Percentiles rank a stretch among this genome's conserved stretches.
phyloP scores from a whole-genome alignment of 2,888 invertebrate species.

The Congeria kusceri region DNA sequence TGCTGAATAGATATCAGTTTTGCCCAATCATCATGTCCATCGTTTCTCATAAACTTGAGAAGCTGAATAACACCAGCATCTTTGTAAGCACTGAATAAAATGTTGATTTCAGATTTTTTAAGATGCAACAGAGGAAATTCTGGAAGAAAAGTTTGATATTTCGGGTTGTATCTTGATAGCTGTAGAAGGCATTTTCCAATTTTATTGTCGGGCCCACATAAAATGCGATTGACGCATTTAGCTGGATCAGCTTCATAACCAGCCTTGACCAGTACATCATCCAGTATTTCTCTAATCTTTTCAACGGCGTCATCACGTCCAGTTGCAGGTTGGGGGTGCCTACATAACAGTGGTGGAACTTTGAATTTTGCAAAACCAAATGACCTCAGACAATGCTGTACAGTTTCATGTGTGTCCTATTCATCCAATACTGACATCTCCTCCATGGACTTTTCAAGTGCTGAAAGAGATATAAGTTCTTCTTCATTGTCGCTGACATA shows the following conservation, averaged over 20 bases:
- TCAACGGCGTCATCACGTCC: constrained; percentile 21
- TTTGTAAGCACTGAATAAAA: constrained; percentile 40
- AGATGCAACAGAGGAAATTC: constrained; percentile 39
- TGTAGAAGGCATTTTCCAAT: constrained; percentile 17
- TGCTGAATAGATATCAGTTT: constrained; percentile 12
- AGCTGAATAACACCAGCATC: constrained; percentile 44
- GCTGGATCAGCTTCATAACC: background rate
- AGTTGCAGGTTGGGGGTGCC: constrained; percentile 18
- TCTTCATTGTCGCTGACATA: too few species aligned
- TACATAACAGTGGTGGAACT: constrained; percentile 7
- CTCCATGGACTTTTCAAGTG: too few species aligned
- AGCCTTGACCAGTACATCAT: constrained; percentile 11
- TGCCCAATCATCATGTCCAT: constrained; percentile 24
- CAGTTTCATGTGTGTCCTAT: too few species aligned
- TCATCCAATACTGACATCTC: too few species aligned
- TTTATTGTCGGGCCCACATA: constrained; percentile 41
- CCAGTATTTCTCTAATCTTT: constrained; percentile 25
- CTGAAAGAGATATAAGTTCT: too few species aligned
- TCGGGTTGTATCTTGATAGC: background rate
- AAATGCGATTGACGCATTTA: constrained; percentile 1
- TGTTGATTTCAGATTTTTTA: constrained; percentile 18
- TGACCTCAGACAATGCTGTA: too few species aligned
- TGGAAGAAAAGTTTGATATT: constrained; percentile 28
- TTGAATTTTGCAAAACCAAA: constrained; percentile 22
- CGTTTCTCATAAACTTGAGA: constrained; percentile 41